Evolutionary conservation across 1,140 invertebrate species (phyloP).

Genomic region (Diploscapter pachys): DNA sequence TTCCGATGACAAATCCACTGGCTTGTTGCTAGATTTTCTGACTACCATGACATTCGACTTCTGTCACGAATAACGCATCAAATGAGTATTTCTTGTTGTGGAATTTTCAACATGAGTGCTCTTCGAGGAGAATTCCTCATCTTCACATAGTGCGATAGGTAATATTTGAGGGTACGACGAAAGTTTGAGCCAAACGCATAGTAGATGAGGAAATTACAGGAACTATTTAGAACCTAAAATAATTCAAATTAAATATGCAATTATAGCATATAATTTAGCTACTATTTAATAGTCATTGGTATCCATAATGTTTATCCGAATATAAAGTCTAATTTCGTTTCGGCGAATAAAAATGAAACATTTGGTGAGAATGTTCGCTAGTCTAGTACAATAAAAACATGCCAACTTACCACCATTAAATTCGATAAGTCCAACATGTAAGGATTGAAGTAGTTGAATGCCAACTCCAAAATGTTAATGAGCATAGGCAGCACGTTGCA

Average conservation of each 20-base stretch:
- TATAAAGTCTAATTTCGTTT: neutral
- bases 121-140: too few relatives aligned
- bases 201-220: constrained; percentile 53
- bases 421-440: constrained; percentile 52
- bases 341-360: neutral
- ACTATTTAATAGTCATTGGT: neutral
- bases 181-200: constrained; percentile 49
- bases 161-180: constrained; percentile 36
- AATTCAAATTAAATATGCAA: neutral
- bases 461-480: constrained; percentile 48
- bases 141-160: too few relatives aligned
- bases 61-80: too few relatives aligned
- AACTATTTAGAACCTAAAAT: constrained; percentile 41
- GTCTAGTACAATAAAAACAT: neutral
- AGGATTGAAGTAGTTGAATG: constrained; percentile 42
- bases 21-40: too few relatives aligned
- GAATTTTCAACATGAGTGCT: too few relatives aligned
- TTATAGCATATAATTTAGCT: neutral
- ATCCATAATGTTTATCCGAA: neutral
- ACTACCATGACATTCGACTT: too few relatives aligned
- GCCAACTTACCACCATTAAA: constrained; percentile 38
- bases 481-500: constrained; percentile 51
- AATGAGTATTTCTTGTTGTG: too few relatives aligned
- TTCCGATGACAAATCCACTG: too few relatives aligned
- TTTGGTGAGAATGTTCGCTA: neutral